Conservation (phyloP, 2,113 vertebrate genomes). For the Balaeniceps rex region DNA sequence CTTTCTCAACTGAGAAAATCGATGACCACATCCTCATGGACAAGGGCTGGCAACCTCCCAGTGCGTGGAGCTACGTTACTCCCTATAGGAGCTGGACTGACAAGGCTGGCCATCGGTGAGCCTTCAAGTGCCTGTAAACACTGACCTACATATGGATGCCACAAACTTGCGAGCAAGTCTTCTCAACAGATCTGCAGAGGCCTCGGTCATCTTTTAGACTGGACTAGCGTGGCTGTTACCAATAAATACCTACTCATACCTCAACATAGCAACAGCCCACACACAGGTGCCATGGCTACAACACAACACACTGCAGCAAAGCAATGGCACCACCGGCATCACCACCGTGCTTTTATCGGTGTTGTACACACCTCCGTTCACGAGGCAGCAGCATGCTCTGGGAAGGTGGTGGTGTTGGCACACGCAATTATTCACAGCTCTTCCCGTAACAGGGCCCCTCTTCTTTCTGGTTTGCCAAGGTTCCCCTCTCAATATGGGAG, state of each 20-base stretch:
- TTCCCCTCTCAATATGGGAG: not conserved
- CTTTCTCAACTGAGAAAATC: not conserved
- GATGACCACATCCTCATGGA: not conserved
- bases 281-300: not conserved
- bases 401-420: not conserved
- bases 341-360: not conserved
- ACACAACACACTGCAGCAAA: not conserved
- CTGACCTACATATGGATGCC: accelerated
- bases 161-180: not conserved
- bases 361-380: not conserved
- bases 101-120: not conserved
- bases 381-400: not conserved
- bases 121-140: not conserved
- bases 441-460: not conserved
- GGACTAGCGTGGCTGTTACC: not conserved
- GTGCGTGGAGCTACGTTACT: accelerated
- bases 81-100: not conserved
- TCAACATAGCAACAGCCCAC: not conserved
- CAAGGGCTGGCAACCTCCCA: not conserved
- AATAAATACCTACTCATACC: not conserved
- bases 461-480: not conserved
- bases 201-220: not conserved
- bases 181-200: not conserved
- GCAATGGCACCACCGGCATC: not conserved
- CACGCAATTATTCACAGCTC: not conserved